Conservation (phyloP, 2,113 vertebrate species). For the Oreochromis tanganicae region DNA sequence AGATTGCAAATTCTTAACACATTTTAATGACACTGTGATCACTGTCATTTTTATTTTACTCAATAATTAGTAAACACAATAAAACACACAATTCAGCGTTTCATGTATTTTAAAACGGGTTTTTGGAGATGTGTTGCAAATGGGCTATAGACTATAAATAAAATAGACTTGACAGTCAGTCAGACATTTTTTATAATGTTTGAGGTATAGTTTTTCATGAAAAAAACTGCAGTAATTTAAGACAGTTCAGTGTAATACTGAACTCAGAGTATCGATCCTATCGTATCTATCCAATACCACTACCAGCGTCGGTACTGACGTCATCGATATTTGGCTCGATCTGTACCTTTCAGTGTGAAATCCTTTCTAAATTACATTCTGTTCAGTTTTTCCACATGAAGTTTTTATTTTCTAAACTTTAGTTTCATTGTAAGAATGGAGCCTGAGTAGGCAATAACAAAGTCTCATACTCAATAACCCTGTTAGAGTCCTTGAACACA, state of each 20-base stretch:
- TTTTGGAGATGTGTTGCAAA: not conserved
- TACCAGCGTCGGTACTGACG: not conserved
- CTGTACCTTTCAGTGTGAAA: not conserved
- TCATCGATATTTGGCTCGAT: not conserved
- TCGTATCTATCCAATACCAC: not conserved
- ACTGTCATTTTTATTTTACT: not conserved
- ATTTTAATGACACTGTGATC: not conserved
- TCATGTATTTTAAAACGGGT: not conserved
- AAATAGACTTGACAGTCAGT: not conserved
- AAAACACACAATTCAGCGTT: fast-evolving
- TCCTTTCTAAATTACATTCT: not conserved
- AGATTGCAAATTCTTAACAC: not conserved
- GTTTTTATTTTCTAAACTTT: not conserved
- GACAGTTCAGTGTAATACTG: not conserved
- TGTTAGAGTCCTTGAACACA: not conserved
- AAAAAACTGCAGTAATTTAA: not conserved
- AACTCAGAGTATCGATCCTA: not conserved
- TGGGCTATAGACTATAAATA: not conserved
- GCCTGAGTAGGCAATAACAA: not conserved
- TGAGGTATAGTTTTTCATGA: not conserved
- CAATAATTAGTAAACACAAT: not conserved
- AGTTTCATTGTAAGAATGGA: not conserved
- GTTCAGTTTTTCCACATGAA: not conserved
- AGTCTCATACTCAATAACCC: not conserved
- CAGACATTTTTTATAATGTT: not conserved